These are phyloP conservation scores for Leptinotarsa peninsularis DNA, from an alignment of 2,888 invertebrate genomes.

Conservation along the genomic window DNA sequence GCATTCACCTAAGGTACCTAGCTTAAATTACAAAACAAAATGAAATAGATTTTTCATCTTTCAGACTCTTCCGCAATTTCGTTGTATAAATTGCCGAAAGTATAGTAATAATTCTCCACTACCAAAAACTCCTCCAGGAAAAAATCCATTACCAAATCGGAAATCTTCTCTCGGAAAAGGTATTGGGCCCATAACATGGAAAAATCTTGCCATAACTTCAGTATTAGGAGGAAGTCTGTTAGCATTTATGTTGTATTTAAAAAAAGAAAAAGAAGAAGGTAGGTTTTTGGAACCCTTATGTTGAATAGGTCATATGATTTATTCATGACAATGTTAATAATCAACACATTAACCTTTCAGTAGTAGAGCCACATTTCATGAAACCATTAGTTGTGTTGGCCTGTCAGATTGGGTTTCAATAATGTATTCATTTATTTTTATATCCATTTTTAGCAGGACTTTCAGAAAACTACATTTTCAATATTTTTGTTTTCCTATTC, in stretches of 20 bases:
- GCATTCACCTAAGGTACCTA: not conserved
- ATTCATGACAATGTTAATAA: no score
- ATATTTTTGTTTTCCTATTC: no score
- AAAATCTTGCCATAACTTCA: conserved; percentile 76
- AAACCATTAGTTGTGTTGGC: no score
- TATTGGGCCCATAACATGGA: conserved; percentile 85
- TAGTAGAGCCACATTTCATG: no score
- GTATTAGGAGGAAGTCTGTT: conserved; percentile 76
- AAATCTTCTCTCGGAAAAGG: conserved; percentile 55
- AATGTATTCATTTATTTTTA: no score
- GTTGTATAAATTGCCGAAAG: conserved; percentile 31
- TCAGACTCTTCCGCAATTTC: conserved; percentile 20
- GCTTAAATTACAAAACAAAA: not conserved
- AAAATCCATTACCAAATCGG: conserved; percentile 39
- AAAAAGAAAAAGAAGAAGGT: conserved; percentile 83
- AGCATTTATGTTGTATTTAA: conserved; percentile 81
- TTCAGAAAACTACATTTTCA: no score
- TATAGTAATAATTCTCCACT: conserved; percentile 35
- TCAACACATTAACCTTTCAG: not conserved
- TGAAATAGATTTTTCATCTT: conserved; percentile 11
- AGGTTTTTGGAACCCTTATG: conserved; percentile 38
- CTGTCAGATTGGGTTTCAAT: no score
- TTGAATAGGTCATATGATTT: no score
- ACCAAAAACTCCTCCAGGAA: conserved; percentile 47
- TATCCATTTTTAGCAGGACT: no score